phyloP scores from a whole-genome alignment of 2,888 invertebrate species.

The Cephus rjabovi region DNA sequence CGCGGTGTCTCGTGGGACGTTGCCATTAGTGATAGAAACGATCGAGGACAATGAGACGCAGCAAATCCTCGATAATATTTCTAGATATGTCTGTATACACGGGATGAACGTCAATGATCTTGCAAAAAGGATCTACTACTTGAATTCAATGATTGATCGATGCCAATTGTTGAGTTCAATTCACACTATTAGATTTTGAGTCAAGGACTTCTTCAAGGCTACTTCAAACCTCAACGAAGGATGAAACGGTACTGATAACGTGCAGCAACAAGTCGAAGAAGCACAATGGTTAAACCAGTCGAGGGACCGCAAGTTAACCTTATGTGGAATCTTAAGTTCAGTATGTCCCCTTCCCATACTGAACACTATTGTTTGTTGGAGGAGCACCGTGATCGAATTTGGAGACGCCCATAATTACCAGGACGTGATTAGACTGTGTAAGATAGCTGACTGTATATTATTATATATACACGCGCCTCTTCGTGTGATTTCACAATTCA shows the following conservation, averaged over 20 bases:
- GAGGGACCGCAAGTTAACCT: background rate
- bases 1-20: conserved; percentile 48
- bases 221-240: background rate
- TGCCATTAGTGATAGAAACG: conserved; percentile 30
- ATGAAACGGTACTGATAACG: background rate
- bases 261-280: background rate
- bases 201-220: background rate
- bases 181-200: background rate
- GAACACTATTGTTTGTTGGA: conserved; percentile 41
- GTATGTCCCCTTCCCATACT: conserved; percentile 11
- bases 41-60: background rate
- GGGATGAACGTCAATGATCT: background rate
- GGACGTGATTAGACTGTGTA: conserved; percentile 1
- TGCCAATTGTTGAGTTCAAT: background rate
- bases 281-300: background rate
- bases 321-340: background rate
- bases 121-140: background rate
- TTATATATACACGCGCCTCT: background rate
- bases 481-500: background rate
- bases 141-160: background rate
- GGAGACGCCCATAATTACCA: conserved; percentile 56
- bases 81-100: background rate
- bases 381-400: conserved; percentile 45
- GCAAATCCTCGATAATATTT: background rate
- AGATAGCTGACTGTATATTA: background rate